Evolutionary conservation across 2,797 vertebrate species (phyloP).

Genomic region (Mastacembelus armatus): DNA sequence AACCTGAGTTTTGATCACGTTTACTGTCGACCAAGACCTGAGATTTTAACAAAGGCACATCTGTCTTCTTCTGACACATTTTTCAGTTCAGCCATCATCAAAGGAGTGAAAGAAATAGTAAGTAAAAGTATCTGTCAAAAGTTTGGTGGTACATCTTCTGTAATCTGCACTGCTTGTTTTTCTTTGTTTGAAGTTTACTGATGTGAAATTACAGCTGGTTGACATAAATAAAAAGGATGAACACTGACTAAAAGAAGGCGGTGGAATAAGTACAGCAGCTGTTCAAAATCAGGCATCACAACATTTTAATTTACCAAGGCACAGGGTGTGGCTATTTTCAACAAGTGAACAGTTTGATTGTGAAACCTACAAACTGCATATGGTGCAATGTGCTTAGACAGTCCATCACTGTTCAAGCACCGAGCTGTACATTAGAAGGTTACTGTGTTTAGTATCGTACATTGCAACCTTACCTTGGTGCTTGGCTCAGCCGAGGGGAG

Average conservation of each 20-base stretch:
- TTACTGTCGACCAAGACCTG: slow-evolving; percentile 35
- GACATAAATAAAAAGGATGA: slow-evolving; percentile 46
- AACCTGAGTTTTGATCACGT: slow-evolving; percentile 2
- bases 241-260: slow-evolving; percentile 30
- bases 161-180: slow-evolving; percentile 57
- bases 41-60: slow-evolving; percentile 51
- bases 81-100: slow-evolving; percentile 53
- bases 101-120: slow-evolving; percentile 54
- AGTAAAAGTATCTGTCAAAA: slow-evolving; percentile 65
- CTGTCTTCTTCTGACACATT: slow-evolving; percentile 36
- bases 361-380: too few relatives aligned
- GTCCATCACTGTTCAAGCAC: too few relatives aligned
- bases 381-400: too few relatives aligned
- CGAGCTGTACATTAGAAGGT: too few relatives aligned
- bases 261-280: slow-evolving; percentile 7
- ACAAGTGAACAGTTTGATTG: not conserved
- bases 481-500: slow-evolving; percentile 49
- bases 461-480: slow-evolving; percentile 66
- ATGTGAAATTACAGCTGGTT: slow-evolving; percentile 47
- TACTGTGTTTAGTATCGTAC: too few relatives aligned
- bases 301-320: not conserved
- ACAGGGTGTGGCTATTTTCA: not conserved
- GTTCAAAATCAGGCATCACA: slow-evolving; percentile 19
- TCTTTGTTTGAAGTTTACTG: slow-evolving; percentile 53
- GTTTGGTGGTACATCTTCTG: slow-evolving; percentile 59